Evolutionary conservation across 1,140 invertebrate species (phyloP).

Genomic region (Bombus fervidus): DNA sequence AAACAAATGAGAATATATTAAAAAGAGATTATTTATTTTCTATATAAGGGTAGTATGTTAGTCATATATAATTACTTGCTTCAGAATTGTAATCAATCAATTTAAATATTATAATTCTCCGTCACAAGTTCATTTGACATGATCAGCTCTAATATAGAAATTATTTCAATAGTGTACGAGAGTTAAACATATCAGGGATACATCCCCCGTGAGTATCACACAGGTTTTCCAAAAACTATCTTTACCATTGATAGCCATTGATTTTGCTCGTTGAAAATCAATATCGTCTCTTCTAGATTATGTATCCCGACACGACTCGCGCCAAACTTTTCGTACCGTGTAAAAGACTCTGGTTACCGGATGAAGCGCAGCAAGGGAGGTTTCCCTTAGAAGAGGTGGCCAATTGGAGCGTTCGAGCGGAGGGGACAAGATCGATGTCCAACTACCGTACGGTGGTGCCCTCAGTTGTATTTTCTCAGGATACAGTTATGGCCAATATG

Average conservation of each 20-base stretch:
- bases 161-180: not conserved
- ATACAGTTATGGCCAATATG: constrained; percentile 54
- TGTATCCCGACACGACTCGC: constrained; percentile 50
- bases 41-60: not conserved
- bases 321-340: constrained; percentile 72
- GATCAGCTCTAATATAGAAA: not conserved
- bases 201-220: no score
- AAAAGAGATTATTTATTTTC: not conserved
- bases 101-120: not conserved
- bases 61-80: not conserved
- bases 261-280: constrained; percentile 67
- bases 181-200: not conserved
- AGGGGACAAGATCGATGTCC: constrained; percentile 74
- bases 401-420: constrained; percentile 44
- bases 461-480: constrained; percentile 48
- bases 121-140: not conserved
- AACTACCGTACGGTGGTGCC: constrained; percentile 74
- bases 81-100: not conserved
- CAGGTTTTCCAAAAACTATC: not conserved
- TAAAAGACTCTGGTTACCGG: constrained; percentile 26
- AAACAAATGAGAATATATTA: not conserved
- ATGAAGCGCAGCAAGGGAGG: constrained; percentile 29
- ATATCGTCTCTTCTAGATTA: constrained; percentile 54
- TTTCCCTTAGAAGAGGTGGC: constrained; percentile 41
- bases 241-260: constrained; percentile 57